Percentiles rank a stretch among this genome's conserved stretches.
Evolutionary conservation across 2,888 invertebrate genomes (phyloP).

Genomic region (Ectropis crepuscularia): DNA sequence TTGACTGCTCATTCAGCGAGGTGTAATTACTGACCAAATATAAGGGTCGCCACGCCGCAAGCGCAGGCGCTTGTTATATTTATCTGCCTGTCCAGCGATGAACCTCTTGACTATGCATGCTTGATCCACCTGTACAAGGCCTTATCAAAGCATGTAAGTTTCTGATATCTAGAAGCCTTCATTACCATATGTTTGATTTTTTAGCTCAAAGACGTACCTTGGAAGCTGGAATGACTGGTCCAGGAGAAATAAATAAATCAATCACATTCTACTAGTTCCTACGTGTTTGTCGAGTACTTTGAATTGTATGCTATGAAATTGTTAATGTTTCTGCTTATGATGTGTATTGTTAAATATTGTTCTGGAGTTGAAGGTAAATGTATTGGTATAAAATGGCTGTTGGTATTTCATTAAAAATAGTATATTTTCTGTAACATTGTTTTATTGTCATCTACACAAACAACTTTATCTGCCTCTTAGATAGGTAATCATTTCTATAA

Average conservation of each 20-base stretch:
- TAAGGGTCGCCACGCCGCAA: no score
- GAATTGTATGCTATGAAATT: slow-evolving; percentile 1
- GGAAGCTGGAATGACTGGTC: slow-evolving; percentile 82
- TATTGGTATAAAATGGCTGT: background rate
- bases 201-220: slow-evolving; percentile 76
- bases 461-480: background rate
- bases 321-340: background rate
- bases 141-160: no score
- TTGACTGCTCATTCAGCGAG: no score
- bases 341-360: slow-evolving; percentile 2
- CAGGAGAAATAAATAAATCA: slow-evolving; percentile 54
- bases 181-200: slow-evolving; percentile 45
- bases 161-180: background rate
- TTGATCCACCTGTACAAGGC: no score
- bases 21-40: no score
- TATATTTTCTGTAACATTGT: slow-evolving; percentile 6
- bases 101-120: no score
- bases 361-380: background rate
- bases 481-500: background rate
- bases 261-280: background rate
- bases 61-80: no score
- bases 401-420: slow-evolving; percentile 14
- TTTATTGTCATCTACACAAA: background rate
- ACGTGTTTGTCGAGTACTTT: slow-evolving; percentile 1
- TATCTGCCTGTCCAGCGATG: no score